Percentiles rank a stretch among this genome's conserved stretches.
These are phyloP conservation scores for Xyliphius kryptos DNA, from an alignment of 2,113 vertebrate species.

Conservation along the genomic window DNA sequence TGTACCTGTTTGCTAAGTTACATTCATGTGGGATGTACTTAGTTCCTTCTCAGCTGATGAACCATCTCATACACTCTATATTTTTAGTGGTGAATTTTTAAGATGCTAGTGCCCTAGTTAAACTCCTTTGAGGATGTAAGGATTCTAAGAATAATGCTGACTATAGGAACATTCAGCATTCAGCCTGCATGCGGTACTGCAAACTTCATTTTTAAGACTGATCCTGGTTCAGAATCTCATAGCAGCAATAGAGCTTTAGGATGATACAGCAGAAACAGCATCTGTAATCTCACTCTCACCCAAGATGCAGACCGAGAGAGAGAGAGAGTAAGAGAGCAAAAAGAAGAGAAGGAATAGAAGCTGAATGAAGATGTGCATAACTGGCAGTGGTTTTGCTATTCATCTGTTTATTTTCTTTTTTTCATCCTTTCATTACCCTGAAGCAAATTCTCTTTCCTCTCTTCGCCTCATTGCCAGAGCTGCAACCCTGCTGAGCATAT, in stretches of 20 bases:
- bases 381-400: constrained; percentile 18
- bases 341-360: no score
- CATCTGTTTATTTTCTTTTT: constrained; percentile 8
- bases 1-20: no score
- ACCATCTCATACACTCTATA: no score
- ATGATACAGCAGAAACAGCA: constrained; percentile 51
- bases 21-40: no score
- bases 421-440: constrained; percentile 19
- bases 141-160: constrained; percentile 38
- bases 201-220: background rate
- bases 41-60: no score
- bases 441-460: constrained; percentile 15
- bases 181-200: background rate
- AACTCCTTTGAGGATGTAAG: constrained; percentile 33
- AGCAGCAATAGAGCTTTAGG: constrained; percentile 32
- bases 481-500: constrained; percentile 21
- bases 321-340: constrained; percentile 31
- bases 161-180: constrained; percentile 22
- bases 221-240: constrained; percentile 20
- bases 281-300: constrained; percentile 31
- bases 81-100: background rate
- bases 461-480: constrained; percentile 23
- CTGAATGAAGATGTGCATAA: constrained; percentile 12
- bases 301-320: constrained; percentile 32
- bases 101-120: constrained; percentile 44